Percentiles rank a stretch among this genome's conserved stretches.
These are phyloP conservation scores for Petrolisthes manimaculis DNA, from an alignment of 2,888 invertebrate species.

Conservation along the genomic window DNA sequence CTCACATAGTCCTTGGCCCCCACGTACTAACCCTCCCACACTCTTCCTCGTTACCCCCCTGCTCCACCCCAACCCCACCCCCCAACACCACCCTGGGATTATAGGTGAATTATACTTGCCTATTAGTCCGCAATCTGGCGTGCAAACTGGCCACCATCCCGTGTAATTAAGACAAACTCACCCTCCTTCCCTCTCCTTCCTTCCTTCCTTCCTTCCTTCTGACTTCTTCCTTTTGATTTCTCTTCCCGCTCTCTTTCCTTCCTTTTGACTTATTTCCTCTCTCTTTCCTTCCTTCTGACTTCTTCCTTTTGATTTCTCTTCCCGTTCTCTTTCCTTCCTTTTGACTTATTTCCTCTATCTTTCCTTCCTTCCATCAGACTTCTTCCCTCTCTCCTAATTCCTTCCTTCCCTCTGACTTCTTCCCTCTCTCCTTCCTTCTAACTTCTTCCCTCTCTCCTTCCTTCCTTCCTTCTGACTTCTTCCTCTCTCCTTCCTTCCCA, in stretches of 20 bases:
- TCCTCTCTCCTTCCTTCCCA: background rate
- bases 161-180: slow-evolving; percentile 44
- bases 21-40: background rate
- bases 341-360: background rate
- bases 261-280: background rate
- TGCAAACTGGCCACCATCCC: slow-evolving; percentile 43
- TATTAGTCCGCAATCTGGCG: slow-evolving; percentile 43
- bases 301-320: background rate
- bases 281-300: background rate
- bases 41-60: background rate
- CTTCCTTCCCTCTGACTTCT: background rate
- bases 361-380: background rate
- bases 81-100: slow-evolving; percentile 9
- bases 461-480: background rate
- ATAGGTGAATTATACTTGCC: slow-evolving; percentile 28
- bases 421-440: background rate
- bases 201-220: background rate
- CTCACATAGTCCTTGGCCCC: background rate
- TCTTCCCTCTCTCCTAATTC: background rate
- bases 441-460: background rate
- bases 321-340: background rate
- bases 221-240: background rate
- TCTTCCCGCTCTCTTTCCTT: background rate
- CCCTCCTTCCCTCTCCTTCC: slow-evolving; percentile 26
- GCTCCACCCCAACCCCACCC: background rate